These are phyloP conservation scores for Lycopodina hypogea DNA, from an alignment of 37 sponge, comb jelly and placozoan genomes.

Conservation along the genomic window DNA sequence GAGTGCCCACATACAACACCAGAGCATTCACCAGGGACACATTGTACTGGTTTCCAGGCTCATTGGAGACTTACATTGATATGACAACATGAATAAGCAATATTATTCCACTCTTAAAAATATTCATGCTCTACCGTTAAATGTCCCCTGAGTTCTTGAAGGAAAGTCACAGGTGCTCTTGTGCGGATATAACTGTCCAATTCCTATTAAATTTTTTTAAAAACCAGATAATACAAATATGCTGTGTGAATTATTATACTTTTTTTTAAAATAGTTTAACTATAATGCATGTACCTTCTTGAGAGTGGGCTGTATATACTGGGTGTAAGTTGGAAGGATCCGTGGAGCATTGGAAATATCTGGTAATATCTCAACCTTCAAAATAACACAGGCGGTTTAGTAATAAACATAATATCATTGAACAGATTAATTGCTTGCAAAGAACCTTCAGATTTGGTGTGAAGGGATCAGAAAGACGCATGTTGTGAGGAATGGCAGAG, in stretches of 20 bases:
- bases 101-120: neutral
- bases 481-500: conserved; percentile 97
- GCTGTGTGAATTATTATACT: too few relatives aligned
- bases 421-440: too few relatives aligned
- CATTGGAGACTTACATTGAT: conserved; percentile 53
- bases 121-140: conserved; percentile 23
- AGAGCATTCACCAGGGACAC: conserved; percentile 93
- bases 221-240: too few relatives aligned
- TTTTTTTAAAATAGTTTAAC: too few relatives aligned
- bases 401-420: neutral
- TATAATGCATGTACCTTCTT: conserved; percentile 84
- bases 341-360: conserved; percentile 94
- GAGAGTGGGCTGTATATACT: conserved; percentile 76
- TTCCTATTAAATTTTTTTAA: too few relatives aligned
- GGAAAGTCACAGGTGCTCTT: conserved; percentile 88
- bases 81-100: neutral
- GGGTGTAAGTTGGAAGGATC: conserved; percentile 77
- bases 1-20: conserved; percentile 91
- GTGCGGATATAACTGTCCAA: conserved; percentile 85
- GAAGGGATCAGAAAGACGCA: conserved; percentile 99
- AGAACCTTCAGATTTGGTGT: conserved; percentile 97
- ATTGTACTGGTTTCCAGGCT: conserved; percentile 91
- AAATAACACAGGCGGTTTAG: neutral
- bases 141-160: conserved; percentile 79
- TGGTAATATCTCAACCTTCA: conserved; percentile 92